A percentile compares a stretch with the other conserved stretches of the same genome.
Evolutionary conservation across 2,888 invertebrate genomes (phyloP).

Genomic region (Dryococelus australis): DNA sequence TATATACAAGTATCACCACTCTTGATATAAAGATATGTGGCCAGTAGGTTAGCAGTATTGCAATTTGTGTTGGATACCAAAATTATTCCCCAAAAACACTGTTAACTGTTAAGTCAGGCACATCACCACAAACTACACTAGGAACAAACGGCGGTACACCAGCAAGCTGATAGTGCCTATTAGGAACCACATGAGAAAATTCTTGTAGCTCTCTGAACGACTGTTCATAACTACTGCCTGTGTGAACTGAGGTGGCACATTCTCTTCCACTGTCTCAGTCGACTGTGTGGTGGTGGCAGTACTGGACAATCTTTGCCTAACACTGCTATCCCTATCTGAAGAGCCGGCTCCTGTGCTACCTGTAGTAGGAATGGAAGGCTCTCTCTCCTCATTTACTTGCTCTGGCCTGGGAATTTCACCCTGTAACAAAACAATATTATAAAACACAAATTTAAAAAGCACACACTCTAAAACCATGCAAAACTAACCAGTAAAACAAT

Average conservation of each 20-base stretch:
- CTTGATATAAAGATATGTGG: background rate
- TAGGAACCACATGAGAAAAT: conserved; percentile 47
- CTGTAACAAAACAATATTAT: conserved; percentile 49
- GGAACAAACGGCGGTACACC: conserved; percentile 49
- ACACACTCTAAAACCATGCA: background rate
- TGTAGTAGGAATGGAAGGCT: background rate
- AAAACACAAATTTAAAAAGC: background rate
- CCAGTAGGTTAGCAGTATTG: background rate
- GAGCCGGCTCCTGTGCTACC: background rate
- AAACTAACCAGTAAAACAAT: background rate
- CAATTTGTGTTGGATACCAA: background rate
- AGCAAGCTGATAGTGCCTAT: conserved; percentile 48
- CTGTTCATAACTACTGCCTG: conserved; percentile 58
- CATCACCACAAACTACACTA: conserved; percentile 34
- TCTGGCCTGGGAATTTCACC: conserved; percentile 52
- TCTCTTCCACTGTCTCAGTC: conserved; percentile 40
- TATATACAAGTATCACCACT: background rate
- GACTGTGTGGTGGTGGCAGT: background rate
- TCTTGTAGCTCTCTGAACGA: conserved; percentile 41
- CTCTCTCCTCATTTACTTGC: background rate
- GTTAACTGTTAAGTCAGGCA: background rate
- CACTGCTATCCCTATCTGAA: background rate
- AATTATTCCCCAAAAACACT: conserved; percentile 5
- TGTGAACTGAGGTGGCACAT: conserved; percentile 56
- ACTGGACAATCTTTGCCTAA: conserved; percentile 19